Evolutionary conservation across 2,113 vertebrate species (phyloP), one percentile per base, ranked within the genome.

Genomic region (Tricholaema leucomelas): DNA sequence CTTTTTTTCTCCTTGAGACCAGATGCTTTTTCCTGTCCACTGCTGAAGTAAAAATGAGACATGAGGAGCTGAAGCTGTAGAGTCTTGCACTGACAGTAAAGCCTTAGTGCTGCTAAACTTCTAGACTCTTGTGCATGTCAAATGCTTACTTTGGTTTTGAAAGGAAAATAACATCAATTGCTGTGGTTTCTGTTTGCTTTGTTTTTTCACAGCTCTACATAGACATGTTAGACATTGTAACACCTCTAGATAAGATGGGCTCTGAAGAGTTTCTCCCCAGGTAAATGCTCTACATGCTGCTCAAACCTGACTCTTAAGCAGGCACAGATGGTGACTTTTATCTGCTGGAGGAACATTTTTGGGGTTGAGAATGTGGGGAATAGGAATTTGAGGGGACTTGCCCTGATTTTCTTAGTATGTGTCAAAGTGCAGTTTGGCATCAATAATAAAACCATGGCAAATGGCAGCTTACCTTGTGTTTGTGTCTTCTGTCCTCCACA

Each of bases 201-300:
- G 52, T 80, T n/a, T 85, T 69, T 50, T 89, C 94, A 56, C 94
- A 99, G 99, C 98, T 99, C 23, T 99, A 99, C 94, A 97, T 99
- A 35, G 99, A 99, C 95, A 98, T 98, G 55, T 92, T 98, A 21
- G 99, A 99, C 92, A 96, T 99, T 65, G 97, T 99, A 11, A 90
- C 92, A 72, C 98, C 97, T 61, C 96, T 99, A 60, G 98, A 98
- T 91, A 98, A 97, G 90, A 93, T 96, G 71, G 85, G 97, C 85
- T 91, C 80, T 64, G 98, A 99, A 93, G 98, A 99, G 87, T 99
- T 99, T 97, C 94, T 97, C 27, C 98, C 99, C 93, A 97, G 98
- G 98, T 99, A 98, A 97, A 92, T 76, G 21, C 0, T 58, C 75
- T 73, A 44, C 40, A 5, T 81, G 8, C 7, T 85, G 15, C 38